Evolutionary conservation across 2,113 vertebrate species (phyloP), one percentile per base, ranked within the genome.

Genomic region (Phainopepla nitens): DNA sequence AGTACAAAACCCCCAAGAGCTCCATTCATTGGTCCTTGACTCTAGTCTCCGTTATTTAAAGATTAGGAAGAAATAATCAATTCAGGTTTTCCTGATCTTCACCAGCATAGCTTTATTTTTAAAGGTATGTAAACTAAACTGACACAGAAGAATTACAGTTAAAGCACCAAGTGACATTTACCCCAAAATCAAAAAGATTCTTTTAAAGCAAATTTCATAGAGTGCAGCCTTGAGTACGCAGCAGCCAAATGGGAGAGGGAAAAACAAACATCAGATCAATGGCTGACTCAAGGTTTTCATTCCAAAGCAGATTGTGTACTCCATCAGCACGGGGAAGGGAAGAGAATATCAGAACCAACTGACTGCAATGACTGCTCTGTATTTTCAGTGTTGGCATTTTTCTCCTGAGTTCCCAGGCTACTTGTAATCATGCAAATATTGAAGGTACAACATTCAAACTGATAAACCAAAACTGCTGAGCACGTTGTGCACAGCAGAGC

Each of bases 201-300:
- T 93, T 82, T 42, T 56, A 66, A 91, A 89, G 72, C 47, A 22
- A 71, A 8, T 44, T 73, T 62, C 27, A 69, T 18, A 58, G 51
- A 5, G 22, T 1, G 0, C 27, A 89, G 42, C 23, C 33, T 73
- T 2, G 0, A 84, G 54, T 21, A 41, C 1, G 7, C 16, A 33
- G 12, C 41, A 53, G 58, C 56, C 65, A 87, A 89, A 87, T 6
- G 15, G 10, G 6, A 92, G 35, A 58, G 39, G 13, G 17, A 54
- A 77, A 75, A 82, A 3, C 51, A 72, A 69, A 51, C 41, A 28
- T 47, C 15, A 41, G 54, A 81, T 42, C 2, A 2, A 31, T 49
- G 57, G 50, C 31, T 50, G 47, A 81, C 41, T 75, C 35, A 65
- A 50, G 23, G 16, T 51, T 83, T 54, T 42, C 27, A 62, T 65